Conservation (phyloP, 2,797 vertebrate genomes). For the Esox masquinongy region DNA sequence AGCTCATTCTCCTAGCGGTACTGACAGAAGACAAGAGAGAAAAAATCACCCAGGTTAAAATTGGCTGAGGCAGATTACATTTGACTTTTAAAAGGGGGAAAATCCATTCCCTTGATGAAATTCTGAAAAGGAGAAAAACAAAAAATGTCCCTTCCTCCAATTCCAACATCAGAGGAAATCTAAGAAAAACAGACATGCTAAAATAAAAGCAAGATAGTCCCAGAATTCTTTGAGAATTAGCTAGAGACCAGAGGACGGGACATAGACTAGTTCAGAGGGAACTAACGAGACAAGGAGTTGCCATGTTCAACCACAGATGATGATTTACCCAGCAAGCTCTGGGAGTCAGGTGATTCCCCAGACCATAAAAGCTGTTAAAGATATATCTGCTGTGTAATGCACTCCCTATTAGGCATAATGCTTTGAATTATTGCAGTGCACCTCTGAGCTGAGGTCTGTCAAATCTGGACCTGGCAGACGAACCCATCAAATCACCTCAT, state of each 20-base stretch:
- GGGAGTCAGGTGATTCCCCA: neutral
- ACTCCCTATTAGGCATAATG: no score
- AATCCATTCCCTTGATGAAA: constrained; percentile 57
- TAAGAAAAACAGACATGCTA: no score
- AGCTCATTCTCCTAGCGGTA: constrained; percentile 45
- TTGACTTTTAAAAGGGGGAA: constrained; percentile 53
- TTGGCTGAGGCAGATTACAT: constrained; percentile 48
- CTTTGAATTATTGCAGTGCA: neutral
- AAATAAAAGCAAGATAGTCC: no score
- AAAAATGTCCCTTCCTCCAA: neutral
- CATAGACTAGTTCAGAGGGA: neutral
- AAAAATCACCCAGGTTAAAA: constrained; percentile 38
- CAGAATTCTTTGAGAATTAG: no score
- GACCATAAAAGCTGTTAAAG: neutral
- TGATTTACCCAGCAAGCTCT: neutral
- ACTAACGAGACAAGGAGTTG: neutral
- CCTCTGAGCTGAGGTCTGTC: neutral
- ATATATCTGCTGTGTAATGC: neutral
- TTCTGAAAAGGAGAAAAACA: constrained; percentile 29
- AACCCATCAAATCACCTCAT: neutral
- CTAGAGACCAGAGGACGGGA: no score
- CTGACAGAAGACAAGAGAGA: constrained; percentile 24
- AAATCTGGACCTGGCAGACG: neutral
- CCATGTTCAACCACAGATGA: neutral
- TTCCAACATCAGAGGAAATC: neutral